phyloP scores from a whole-genome alignment of 1,140 invertebrate genomes.

The Anoplophora glabripennis region DNA sequence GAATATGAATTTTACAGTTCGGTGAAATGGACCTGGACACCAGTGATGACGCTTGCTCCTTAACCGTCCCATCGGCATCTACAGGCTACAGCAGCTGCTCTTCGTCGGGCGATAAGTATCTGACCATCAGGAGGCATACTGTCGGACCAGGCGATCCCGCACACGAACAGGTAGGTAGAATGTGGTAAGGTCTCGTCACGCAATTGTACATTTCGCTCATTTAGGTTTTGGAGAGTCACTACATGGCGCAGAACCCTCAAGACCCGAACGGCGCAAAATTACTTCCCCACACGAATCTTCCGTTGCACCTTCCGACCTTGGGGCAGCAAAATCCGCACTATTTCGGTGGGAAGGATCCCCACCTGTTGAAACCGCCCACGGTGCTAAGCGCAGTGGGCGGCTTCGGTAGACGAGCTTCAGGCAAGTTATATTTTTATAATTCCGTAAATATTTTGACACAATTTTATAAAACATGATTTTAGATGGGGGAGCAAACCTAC shows the following conservation, averaged over 20 bases:
- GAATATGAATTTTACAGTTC: constrained; percentile 50
- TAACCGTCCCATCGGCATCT: constrained; percentile 37
- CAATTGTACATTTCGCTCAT: neutral
- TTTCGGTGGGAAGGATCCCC: constrained; percentile 89
- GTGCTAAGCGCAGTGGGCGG: constrained; percentile 80
- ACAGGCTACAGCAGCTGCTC: constrained; percentile 38
- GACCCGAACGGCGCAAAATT: constrained; percentile 42
- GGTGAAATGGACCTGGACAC: constrained; percentile 61
- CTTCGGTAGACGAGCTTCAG: constrained; percentile 85
- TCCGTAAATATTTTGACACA: neutral
- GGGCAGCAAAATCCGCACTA: constrained; percentile 77
- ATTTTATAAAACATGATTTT: constrained; percentile 10
- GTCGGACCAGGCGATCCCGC: constrained; percentile 87
- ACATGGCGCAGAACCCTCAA: constrained; percentile 44
- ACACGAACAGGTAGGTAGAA: constrained; percentile 63
- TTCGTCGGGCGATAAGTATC: constrained; percentile 44
- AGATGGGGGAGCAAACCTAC: constrained; percentile 92
- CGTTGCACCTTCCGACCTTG: constrained; percentile 71
- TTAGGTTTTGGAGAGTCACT: constrained; percentile 52
- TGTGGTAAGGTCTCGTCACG: neutral
- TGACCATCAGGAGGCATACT: constrained; percentile 74
- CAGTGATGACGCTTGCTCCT: constrained; percentile 52
- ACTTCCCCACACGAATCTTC: constrained; percentile 64
- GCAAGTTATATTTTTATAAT: constrained; percentile 18
- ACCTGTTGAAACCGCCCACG: constrained; percentile 87